phyloP scores from a whole-genome alignment of 1,140 invertebrate genomes.

The Asobara japonica region DNA sequence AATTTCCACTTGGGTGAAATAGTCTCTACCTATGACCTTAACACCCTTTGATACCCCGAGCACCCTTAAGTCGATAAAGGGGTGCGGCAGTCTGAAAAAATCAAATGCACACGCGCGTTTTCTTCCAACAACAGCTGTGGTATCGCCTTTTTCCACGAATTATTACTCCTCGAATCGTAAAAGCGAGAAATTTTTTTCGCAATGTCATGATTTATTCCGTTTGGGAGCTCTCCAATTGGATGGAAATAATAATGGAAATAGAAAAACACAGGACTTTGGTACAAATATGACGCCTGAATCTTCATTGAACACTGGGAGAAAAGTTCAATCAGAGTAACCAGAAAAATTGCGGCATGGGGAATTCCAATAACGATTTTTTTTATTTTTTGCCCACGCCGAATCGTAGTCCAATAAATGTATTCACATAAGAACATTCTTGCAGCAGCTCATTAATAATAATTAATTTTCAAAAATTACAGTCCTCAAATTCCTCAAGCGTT shows the following conservation, averaged over 20 bases:
- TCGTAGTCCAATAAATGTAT: too few relatives aligned
- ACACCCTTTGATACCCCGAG: neutral
- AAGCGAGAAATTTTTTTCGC: neutral
- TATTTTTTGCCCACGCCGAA: too few relatives aligned
- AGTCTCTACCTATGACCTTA: neutral
- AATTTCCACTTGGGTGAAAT: neutral
- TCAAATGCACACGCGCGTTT: constrained; percentile 1
- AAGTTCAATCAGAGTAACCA: too few relatives aligned
- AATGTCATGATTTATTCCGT: neutral
- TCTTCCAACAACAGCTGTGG: neutral
- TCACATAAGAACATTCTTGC: too few relatives aligned
- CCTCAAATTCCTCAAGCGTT: too few relatives aligned
- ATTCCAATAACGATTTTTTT: too few relatives aligned
- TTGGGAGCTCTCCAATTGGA: neutral
- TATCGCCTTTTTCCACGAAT: neutral
- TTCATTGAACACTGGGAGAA: too few relatives aligned
- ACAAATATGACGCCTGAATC: too few relatives aligned
- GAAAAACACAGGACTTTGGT: neutral
- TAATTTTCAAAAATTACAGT: too few relatives aligned
- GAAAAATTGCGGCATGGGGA: too few relatives aligned
- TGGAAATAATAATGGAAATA: neutral
- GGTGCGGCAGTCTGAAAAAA: constrained; percentile 21
- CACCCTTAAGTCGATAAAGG: constrained; percentile 22
- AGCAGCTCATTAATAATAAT: too few relatives aligned
- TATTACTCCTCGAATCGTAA: neutral